Base-by-base conservation (phyloP, 1,140 invertebrate species). In the Adoxophyes honmai region DNA sequence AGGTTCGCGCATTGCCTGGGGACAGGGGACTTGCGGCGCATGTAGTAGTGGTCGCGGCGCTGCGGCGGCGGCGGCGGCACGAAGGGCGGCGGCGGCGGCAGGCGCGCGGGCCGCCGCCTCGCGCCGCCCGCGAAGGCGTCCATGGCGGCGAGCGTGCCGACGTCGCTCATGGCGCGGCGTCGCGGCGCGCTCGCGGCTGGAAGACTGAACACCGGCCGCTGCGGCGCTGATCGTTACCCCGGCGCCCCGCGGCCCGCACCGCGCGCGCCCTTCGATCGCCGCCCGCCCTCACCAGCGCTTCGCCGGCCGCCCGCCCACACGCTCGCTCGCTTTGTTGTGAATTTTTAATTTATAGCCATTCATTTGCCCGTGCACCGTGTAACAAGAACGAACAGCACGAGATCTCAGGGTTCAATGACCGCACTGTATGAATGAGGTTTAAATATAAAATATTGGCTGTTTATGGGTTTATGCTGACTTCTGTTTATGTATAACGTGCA, bases 161-260 rank as follows among this genome's bases (percentile, higher is more conserved):
- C 84, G 85, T 87, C 84, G 79, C 73, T 76, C 82, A 81, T 90
- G 85, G 69, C 78, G 69, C 81, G 74, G 67, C 83, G 69, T 88
- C 78, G 69, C 81, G 75, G 68, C 83, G 87, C 70, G 82, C 90
- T 72, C 88, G 90, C 77, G 81, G 80, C 79, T 87, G 76, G 78
- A 83, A 82, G 76, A 86, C 85, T 88, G 85, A 81, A 91, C 87
- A 34, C 93, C 91, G 90, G 60, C 92, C 90, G 62, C 92, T 90
- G n/a, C n/a, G n/a, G n/a, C n/a, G n/a, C n/a, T 28, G 93, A 83
- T 83, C 83, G 82, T 78, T 82, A 81, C 78, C 73, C 72, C 76
- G 61, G 70, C 68, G 71, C 73, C 67, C 64, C 64, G 59, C 70
- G 64, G 10, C 18, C 60, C 58, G 63, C 75, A 60, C 75, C 77